Evolutionary conservation across 2,797 vertebrate species (phyloP).

Genomic region (Tauraco hartlaubi): DNA sequence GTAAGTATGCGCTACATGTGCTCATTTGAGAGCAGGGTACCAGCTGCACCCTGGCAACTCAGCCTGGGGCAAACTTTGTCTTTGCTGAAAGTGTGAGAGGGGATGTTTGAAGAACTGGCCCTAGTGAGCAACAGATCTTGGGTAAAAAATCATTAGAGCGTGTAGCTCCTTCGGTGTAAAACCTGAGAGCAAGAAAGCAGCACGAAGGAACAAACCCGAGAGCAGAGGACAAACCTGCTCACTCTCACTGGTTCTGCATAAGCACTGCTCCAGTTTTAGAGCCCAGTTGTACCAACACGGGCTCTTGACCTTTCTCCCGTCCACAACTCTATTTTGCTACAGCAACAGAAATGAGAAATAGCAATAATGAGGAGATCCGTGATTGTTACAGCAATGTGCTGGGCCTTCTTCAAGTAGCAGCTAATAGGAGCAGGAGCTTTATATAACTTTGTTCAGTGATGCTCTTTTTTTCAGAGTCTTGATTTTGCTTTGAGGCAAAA

Average conservation of each 20-base stretch:
- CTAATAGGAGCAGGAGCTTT: not conserved
- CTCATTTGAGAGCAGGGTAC: not conserved
- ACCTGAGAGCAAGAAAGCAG: not conserved
- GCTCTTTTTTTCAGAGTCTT: not conserved
- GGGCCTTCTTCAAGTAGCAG: not conserved
- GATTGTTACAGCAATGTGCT: not conserved
- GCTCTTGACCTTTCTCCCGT: not conserved
- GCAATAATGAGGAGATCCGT: not conserved
- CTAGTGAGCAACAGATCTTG: not conserved
- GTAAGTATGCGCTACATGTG: not conserved
- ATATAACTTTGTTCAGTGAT: not conserved
- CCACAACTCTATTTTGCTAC: not conserved
- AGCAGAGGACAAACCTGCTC: not conserved
- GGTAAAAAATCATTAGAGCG: not conserved
- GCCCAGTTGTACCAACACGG: rapidly evolving
- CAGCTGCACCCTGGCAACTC: not conserved
- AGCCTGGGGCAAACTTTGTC: not conserved
- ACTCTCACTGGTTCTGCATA: not conserved
- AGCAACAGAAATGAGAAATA: not conserved
- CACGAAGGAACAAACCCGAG: not conserved
- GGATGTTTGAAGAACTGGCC: not conserved
- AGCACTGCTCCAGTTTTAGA: not conserved
- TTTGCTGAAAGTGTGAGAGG: not conserved
- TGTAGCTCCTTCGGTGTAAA: not conserved
- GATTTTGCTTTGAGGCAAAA: not conserved